Conservation (phyloP, 2,888 invertebrate species). For the Pollenia angustigena region DNA sequence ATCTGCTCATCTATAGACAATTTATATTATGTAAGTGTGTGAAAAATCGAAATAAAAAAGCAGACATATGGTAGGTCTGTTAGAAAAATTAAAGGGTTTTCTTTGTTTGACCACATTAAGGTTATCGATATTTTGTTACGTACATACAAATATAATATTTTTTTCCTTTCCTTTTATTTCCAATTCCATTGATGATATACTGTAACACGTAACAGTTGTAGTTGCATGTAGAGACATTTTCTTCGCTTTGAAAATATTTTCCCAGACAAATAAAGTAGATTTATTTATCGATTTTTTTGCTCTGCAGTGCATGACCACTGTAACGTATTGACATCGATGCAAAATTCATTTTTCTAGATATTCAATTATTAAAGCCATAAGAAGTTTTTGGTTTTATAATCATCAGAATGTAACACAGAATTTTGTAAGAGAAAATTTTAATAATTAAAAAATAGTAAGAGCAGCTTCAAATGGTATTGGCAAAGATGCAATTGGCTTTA, state of each 20-base stretch:
- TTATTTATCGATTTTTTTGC: constrained; percentile 20
- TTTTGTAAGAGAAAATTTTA: too few species aligned
- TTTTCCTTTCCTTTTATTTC: background rate
- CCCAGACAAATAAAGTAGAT: constrained; percentile 15
- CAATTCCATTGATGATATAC: background rate
- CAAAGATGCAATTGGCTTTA: too few species aligned
- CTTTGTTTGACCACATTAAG: constrained; percentile 57
- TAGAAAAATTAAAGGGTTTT: constrained; percentile 30
- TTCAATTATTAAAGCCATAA: constrained; percentile 9
- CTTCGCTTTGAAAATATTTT: background rate
- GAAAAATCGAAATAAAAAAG: background rate
- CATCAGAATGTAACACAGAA: background rate
- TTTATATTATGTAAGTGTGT: too few species aligned
- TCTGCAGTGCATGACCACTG: background rate
- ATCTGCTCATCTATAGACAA: background rate
- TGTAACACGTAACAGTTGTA: background rate
- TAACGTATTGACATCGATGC: background rate
- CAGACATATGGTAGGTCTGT: constrained; percentile 48
- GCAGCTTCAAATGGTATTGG: too few species aligned
- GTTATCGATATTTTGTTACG: constrained; percentile 61
- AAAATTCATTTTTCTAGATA: constrained; percentile 1
- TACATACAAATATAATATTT: background rate
- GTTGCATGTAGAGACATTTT: constrained; percentile 1
- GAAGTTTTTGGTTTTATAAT: background rate
- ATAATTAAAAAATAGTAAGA: too few species aligned